Evolutionary conservation across 2,797 vertebrate species (phyloP), one percentile per base, ranked within the genome.

Genomic region (Ctenopoma multispine): DNA sequence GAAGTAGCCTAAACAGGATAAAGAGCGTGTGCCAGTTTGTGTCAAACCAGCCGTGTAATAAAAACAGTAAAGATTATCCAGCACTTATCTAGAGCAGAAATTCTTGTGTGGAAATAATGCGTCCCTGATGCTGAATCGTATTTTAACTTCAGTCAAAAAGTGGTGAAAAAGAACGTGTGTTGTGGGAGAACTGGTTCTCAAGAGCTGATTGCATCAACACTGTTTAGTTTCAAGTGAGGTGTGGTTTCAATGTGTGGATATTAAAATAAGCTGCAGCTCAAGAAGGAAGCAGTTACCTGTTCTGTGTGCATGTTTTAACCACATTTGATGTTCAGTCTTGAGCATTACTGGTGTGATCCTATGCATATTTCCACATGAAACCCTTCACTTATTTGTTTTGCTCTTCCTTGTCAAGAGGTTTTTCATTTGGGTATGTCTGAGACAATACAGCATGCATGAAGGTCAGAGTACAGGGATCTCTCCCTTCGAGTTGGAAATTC

Each of bases 1-100:
- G 38, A 7, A 18, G 50, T 51, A 70, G 67, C 34, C 73, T 63
- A 73, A 85, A 82, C 65, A 81, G 0, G 54, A 40, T 15, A n/a
- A 64, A 50, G 11, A 49, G 20, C 4, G 29, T 31, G 24, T 10
- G 21, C 6, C 7, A 20, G 31, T 49, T 68, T 55, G 27, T 68
- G 13, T 49, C 34, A 14, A 61, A 63, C 44, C 43, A 68, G 15
- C 56, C 54, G 54, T 74, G 24, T 68, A 40, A 59, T 36, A 47
- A 77, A 57, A 41, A 66, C 36, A 36, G 48, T 46, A 10, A 47
- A 31, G 12, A 72, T 50, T 48, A 49, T 13, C 24, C 61, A 53
- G 27, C 43, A 24, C 40, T 7, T 23, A 55, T 21, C 41, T 18
- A 7, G 4, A n/a, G 23, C 23, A 38, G 17, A 59, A 53, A 23